Evolutionary conservation across 2,113 vertebrate species (phyloP).

Genomic region (Xenotilapia longispinis): DNA sequence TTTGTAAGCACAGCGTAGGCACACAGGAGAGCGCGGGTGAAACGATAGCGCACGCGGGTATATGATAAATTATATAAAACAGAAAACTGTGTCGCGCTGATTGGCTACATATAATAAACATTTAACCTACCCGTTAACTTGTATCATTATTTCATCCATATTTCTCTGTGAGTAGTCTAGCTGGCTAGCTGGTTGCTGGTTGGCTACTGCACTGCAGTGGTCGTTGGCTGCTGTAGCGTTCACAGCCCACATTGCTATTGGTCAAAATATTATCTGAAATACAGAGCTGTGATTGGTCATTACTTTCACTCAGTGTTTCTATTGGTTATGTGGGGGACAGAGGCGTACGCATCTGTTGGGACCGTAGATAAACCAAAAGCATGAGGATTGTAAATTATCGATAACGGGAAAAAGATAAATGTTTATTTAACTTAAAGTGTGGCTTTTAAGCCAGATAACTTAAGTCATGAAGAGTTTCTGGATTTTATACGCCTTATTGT

Average conservation of each 20-base stretch:
- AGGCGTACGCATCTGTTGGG: not conserved
- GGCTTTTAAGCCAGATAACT: not conserved
- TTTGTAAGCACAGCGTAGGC: not conserved
- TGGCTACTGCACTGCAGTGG: conserved; percentile 58
- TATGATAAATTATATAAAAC: not conserved
- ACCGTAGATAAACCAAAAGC: not conserved
- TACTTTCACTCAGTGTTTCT: not conserved
- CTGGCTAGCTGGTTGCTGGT: conserved; percentile 41
- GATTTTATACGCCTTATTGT: not conserved
- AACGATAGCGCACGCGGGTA: not conserved
- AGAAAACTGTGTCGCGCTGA: no score
- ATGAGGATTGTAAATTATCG: not conserved
- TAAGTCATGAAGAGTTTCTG: not conserved
- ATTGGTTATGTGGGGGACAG: conserved; percentile 28
- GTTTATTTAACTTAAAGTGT: not conserved
- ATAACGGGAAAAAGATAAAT: not conserved
- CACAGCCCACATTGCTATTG: not conserved
- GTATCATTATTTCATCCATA: conserved; percentile 55
- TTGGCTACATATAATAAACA: not conserved
- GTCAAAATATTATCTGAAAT: not conserved
- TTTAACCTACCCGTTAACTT: conserved; percentile 49
- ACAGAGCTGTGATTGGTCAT: conserved; percentile 41
- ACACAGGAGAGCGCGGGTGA: not conserved
- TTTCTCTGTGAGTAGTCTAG: not conserved
- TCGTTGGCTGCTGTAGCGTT: conserved; percentile 11